Conservation (phyloP, 2,797 vertebrate genomes). For the Neosilurus mollespiculum region DNA sequence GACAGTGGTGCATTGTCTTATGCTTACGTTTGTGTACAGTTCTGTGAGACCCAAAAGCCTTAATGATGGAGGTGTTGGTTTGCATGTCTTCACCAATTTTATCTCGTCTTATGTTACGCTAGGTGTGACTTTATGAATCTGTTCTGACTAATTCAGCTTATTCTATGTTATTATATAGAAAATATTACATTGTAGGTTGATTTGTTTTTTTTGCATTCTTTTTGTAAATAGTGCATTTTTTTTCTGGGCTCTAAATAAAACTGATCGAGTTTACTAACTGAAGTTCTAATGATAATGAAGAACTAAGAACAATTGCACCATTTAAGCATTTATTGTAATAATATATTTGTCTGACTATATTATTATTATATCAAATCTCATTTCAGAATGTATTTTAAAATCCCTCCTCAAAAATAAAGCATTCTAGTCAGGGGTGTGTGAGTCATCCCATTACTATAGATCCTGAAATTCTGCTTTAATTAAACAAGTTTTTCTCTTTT, state of each 20-base stretch:
- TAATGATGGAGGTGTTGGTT: constrained; percentile 32
- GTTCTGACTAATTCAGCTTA: constrained; percentile 13
- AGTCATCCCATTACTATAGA: constrained; percentile 4
- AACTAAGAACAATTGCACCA: neutral
- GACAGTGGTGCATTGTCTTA: constrained; percentile 12
- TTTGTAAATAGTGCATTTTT: constrained; percentile 13
- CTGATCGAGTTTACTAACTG: neutral
- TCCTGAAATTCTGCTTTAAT: constrained; percentile 39
- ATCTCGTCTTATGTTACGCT: neutral
- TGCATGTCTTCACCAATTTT: constrained; percentile 21
- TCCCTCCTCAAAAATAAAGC: neutral
- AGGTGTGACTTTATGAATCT: neutral
- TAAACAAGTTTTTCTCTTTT: constrained; percentile 16
- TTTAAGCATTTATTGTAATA: constrained; percentile 7
- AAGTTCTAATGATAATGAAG: neutral
- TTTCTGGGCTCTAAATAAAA: constrained; percentile 15
- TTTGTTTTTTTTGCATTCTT: constrained; percentile 1
- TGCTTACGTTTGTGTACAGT: constrained; percentile 38
- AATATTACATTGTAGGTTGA: neutral
- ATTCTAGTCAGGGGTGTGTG: constrained; percentile 9
- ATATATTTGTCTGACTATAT: neutral
- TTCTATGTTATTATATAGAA: neutral
- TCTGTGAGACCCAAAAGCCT: constrained; percentile 57
- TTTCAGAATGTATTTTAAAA: constrained; percentile 23
- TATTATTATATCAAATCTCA: too few species aligned